Base-by-base conservation (phyloP, 2,113 vertebrate genomes). In the Apteryx mantelli region DNA sequence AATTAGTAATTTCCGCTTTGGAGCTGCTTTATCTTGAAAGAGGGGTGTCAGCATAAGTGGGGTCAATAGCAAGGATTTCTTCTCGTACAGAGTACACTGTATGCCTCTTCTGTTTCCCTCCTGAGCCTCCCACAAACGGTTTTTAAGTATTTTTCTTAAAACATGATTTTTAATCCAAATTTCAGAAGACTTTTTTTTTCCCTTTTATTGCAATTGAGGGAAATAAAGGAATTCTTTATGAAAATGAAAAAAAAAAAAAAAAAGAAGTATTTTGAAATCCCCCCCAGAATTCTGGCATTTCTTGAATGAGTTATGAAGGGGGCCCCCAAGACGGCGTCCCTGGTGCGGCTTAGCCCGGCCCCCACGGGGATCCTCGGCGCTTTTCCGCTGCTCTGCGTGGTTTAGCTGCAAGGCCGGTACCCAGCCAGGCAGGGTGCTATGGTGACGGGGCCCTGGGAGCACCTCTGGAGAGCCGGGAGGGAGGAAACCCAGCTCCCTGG, bases 151-250 rank as follows among this genome's bases (percentile, higher is more conserved):
- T 77, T 40, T 1, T 19, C 44, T 21, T 20, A 20, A 80, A 80
- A 5, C 9, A 12, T 4, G 18, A 16, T 56, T 48, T 42, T 73
- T 28, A 44, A 85, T 50, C 53, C 44, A 15, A 80, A 70, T 69
- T 26, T 42, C 64, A 28, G 63, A n/a, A 52, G 15, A 19, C 2
- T 1, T 1, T 48, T 71, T 24, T 36, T 42, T 71, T 30, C 1
- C 30, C 28, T n/a, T 48, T 40, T 69, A 20, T 78, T n/a, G 12
- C 19, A n/a, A 6, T 0, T 2, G 25, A 73, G 13, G 4, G 32
- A 34, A 76, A 8, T 7, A 34, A 69, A 64, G 25, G 48, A 82
- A 65, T 18, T 6, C 4, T 18, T 11, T 42, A 42, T 40, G 64
- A 44, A 66, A 28, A 42, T 16, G 25, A 46, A 46, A 46, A 46